Base-by-base conservation (phyloP, 2,888 invertebrate species). In the Eutolmus rufibarbis region DNA sequence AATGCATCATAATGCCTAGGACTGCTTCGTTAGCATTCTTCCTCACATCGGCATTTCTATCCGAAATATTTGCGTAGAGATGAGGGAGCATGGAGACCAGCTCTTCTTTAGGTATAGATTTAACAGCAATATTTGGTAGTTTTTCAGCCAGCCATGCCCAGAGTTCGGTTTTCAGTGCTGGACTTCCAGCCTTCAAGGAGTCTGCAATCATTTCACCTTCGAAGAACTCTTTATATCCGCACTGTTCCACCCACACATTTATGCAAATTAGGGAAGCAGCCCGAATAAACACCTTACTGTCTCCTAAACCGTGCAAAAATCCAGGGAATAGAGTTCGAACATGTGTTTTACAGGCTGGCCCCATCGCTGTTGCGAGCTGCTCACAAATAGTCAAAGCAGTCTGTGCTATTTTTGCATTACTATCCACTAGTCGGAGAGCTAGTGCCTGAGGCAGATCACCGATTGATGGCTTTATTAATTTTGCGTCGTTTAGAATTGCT, bases 151-250 rank as follows among this genome's bases (percentile, higher is more conserved):
- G 92, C 98, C 98, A 98, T 88, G 94, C 94, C 94, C 98, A 96
- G 87, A 98, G 92, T 92, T 98, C 97, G 1, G 95, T 94, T 87
- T 97, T 94, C 0, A 98, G 94, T 74, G 95, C 94, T 0, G 98
- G 98, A 74, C 97, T 97, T 87, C 98, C 98, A 0, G 95, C 93
- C 91, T 96, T 97, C 5, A 99, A 93, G 1, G 97, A 97, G 93
- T 98, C 98, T 16, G 95, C 94, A 89, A 98, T 94, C 94, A 98
- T 97, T 94, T 98, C 98, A 2, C 96, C 96, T 87, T 98, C 98
- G 88, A 98, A 96, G 90, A 96, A 95, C 89, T 96, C 96, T 88
- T 96, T 95, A 89, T 95, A 95, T 0, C 97, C 96, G 87, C 96
- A 96, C 90, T 96, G 95, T 86, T 96, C 96, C 74, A 96, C 96